Percentiles rank a stretch among this genome's conserved stretches.
phyloP scores from a whole-genome alignment of 2,797 vertebrate genomes.

The Mormyrops boulengeri region DNA sequence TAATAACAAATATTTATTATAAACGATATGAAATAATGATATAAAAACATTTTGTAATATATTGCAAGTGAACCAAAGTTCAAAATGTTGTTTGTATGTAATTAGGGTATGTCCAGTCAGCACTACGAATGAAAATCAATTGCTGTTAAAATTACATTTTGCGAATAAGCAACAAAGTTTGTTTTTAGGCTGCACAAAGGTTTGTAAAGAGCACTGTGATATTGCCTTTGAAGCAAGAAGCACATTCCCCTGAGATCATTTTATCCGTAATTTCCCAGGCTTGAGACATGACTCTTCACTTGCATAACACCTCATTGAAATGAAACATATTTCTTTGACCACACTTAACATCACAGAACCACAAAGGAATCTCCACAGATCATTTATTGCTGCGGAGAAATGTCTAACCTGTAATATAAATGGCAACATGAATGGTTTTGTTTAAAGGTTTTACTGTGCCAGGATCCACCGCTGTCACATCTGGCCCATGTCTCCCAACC shows the following conservation, averaged over 20 bases:
- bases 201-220: constrained; percentile 1
- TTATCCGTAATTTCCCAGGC: not conserved
- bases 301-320: not conserved
- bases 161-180: not conserved
- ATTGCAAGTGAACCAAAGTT: not conserved
- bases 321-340: constrained; percentile 6
- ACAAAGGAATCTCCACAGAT: not conserved
- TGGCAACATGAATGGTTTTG: not conserved
- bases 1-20: not conserved
- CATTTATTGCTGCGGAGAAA: not conserved
- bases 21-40: not conserved
- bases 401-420: not conserved
- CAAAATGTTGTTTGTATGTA: not conserved
- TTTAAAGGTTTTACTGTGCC: not conserved
- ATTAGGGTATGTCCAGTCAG: not conserved
- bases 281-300: not conserved
- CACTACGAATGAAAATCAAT: not conserved
- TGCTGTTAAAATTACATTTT: not conserved
- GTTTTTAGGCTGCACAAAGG: not conserved
- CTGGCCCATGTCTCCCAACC: not conserved
- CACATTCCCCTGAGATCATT: not conserved
- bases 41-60: not conserved
- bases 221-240: not conserved
- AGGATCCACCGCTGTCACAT: not conserved
- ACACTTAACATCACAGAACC: not conserved